Conservation (phyloP, 2,888 invertebrate species). For the Noctua fimbriata region DNA sequence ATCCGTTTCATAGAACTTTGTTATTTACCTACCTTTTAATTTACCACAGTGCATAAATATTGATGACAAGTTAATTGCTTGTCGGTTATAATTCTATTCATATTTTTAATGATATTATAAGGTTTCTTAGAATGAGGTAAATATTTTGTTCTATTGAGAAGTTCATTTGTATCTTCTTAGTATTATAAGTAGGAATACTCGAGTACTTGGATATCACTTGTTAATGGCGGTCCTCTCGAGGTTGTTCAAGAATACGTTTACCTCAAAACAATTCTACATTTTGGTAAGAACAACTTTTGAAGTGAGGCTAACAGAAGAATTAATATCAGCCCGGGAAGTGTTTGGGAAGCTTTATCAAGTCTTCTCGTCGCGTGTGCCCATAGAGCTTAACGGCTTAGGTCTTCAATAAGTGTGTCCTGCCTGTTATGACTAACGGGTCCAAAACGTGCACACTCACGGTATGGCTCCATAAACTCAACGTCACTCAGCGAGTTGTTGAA, state of each 20-base stretch:
- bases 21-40: constrained; percentile 30
- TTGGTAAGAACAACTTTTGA: not conserved
- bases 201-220: not conserved
- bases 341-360: not conserved
- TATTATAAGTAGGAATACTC: not conserved
- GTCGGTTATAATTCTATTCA: constrained; percentile 16
- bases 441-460: not conserved
- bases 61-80: constrained; percentile 52
- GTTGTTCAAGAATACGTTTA: not conserved
- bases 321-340: not conserved
- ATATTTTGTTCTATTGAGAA: constrained; percentile 21
- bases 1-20: constrained; percentile 18
- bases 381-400: not conserved
- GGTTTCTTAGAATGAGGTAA: constrained; percentile 32
- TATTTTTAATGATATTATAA: not conserved
- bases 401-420: not conserved
- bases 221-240: not conserved
- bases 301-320: not conserved
- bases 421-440: not conserved
- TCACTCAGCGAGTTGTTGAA: not conserved
- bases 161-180: not conserved
- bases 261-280: not conserved
- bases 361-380: not conserved
- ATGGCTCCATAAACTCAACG: not conserved
- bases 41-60: constrained; percentile 35